A percentile compares a stretch with the other conserved stretches of the same genome.
phyloP scores from a whole-genome alignment of 2,113 vertebrate genomes.

The Haemorhous mexicanus region DNA sequence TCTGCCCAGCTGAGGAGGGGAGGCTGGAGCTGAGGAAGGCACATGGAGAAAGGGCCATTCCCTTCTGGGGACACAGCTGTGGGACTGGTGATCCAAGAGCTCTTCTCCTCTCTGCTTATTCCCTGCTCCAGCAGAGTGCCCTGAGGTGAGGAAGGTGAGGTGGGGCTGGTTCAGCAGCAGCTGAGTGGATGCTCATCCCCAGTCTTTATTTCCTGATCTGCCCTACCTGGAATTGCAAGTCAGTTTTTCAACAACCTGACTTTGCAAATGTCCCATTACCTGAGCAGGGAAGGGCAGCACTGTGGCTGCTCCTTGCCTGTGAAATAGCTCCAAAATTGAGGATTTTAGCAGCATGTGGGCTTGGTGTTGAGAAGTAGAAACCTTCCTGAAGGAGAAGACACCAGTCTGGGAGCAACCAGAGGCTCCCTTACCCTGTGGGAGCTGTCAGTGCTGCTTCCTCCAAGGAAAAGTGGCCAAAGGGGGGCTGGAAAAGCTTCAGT shows the following conservation, averaged over 20 bases:
- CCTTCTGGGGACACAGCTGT: neutral
- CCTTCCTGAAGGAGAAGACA: neutral
- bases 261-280: too few relatives aligned
- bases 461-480: neutral
- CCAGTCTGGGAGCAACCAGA: neutral
- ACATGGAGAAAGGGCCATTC: neutral
- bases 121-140: neutral
- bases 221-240: neutral
- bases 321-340: neutral
- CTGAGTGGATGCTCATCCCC: neutral
- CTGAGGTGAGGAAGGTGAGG: neutral
- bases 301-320: neutral
- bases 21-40: neutral
- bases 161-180: neutral
- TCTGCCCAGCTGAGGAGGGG: fast-evolving
- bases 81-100: fast-evolving
- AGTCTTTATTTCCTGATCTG: neutral
- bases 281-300: neutral
- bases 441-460: neutral
- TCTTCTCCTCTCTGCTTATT: neutral
- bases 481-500: neutral
- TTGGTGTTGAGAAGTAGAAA: neutral
- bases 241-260: too few relatives aligned
- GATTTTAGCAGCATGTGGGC: neutral
- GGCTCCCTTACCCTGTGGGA: fast-evolving